Percentiles rank a stretch among this genome's conserved stretches.
Evolutionary conservation across 1,140 invertebrate species (phyloP).

Genomic region (Aporrectodea caliginosa): DNA sequence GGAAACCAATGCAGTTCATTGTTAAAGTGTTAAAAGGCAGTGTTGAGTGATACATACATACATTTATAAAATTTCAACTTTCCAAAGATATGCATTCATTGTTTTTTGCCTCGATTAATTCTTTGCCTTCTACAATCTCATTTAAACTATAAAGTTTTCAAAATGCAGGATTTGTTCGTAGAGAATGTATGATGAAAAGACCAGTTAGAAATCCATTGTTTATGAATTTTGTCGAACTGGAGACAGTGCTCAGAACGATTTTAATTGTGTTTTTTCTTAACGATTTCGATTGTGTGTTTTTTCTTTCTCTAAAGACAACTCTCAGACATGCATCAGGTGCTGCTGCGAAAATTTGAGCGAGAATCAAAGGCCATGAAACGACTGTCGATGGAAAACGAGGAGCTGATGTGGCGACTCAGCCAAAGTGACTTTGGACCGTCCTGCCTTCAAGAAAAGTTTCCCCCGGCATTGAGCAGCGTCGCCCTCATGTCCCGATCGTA

Average conservation of each 20-base stretch:
- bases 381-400: conserved; percentile 76
- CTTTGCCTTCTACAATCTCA: too few species aligned
- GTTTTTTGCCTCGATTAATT: too few species aligned
- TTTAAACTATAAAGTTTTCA: too few species aligned
- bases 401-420: conserved; percentile 74
- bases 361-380: conserved; percentile 72
- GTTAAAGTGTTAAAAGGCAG: too few species aligned
- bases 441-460: background rate
- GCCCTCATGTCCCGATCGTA: background rate
- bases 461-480: background rate
- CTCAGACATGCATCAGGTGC: conserved; percentile 48
- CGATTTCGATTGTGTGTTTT: background rate
- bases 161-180: background rate
- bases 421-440: conserved; percentile 36
- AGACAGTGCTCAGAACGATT: too few species aligned
- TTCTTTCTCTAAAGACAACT: conserved; percentile 42
- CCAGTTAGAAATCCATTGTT: background rate
- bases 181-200: background rate
- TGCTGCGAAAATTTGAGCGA: conserved; percentile 51
- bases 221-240: too few species aligned
- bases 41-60: too few species aligned
- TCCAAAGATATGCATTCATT: too few species aligned
- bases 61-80: too few species aligned
- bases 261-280: background rate
- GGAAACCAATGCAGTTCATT: too few species aligned